Evolutionary conservation across 1,140 invertebrate genomes (phyloP), one percentile per base, ranked within the genome.

Genomic region (Lutraria rhynchaena): DNA sequence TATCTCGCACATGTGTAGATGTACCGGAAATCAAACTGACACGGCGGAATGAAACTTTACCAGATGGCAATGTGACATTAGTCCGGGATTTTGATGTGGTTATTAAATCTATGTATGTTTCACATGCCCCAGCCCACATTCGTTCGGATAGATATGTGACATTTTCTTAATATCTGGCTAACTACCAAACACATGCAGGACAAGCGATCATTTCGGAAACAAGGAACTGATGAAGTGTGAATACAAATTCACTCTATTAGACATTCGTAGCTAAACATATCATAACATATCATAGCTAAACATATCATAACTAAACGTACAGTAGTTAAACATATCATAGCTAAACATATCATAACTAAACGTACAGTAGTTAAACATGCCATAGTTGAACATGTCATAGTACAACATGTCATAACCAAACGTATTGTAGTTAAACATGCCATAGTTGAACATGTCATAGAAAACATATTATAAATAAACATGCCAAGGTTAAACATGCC

Each of bases 61-160:
- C n/a, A 24, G 13, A 29, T 15, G 63, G 41, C 13, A 31, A 22
- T 24, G 44, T 41, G 17, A 49, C 31, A 27, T 27, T 41, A 4
- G 24, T 46, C 1, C 5, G 17, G 19, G 74, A 49, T 37, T 77
- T 77, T 35, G 74, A 77, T 46, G 27, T 77, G 0, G 65, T 60
- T 19, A 31, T 77, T 1, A 77, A 65, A 41, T 77, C 74, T 2
- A 77, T 29, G 31, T 65, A 51, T n/a, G 22, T 77, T 7, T 65
- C 58, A 0, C 74, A 77, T 41, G 29, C 41, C 24, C 74, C 74
- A 37, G 74, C 74, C 11, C 74, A 77, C 33, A 77, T 77, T 31
- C 57, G 74, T 0, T 60, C 55, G 13, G 74, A 77, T 31, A 65
- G 74, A 65, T 77, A 77, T 29, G 74, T 77, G 0, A n/a, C 33